A percentile compares a stretch with the other conserved stretches of the same genome.
phyloP scores from a whole-genome alignment of 2,888 invertebrate species.

The Lordiphosa andalusiaca region DNA sequence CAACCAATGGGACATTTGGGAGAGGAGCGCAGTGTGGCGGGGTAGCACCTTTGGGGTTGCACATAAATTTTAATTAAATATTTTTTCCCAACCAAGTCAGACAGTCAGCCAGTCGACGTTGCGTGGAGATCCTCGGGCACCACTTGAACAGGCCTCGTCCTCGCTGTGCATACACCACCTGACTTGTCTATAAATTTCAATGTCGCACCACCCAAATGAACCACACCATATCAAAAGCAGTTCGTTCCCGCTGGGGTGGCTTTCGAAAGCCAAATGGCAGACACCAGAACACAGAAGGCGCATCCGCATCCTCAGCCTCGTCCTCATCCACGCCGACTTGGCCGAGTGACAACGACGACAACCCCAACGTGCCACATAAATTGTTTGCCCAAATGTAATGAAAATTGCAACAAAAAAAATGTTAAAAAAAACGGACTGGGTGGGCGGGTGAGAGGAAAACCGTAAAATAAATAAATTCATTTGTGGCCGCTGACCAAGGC shows the following conservation, averaged over 20 bases:
- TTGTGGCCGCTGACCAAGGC: slow-evolving; percentile 63
- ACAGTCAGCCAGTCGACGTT: slow-evolving; percentile 25
- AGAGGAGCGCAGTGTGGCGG: slow-evolving; percentile 24
- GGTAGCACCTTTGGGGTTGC: slow-evolving; percentile 45
- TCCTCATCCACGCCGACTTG: background rate
- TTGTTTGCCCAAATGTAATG: slow-evolving; percentile 57
- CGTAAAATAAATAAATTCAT: slow-evolving; percentile 69
- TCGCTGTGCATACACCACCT: slow-evolving; percentile 15
- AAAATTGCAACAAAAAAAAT: slow-evolving; percentile 44
- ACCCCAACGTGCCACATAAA: slow-evolving; percentile 44
- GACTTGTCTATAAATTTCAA: slow-evolving; percentile 62
- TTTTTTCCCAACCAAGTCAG: slow-evolving; percentile 37
- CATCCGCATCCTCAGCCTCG: background rate
- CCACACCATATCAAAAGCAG: background rate
- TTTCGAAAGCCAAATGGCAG: slow-evolving; percentile 16
- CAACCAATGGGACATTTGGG: slow-evolving; percentile 66
- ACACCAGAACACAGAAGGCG: slow-evolving; percentile 18
- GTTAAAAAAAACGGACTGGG: background rate
- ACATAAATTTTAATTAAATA: slow-evolving; percentile 74
- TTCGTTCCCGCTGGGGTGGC: slow-evolving; percentile 5
- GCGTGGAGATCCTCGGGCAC: slow-evolving; percentile 7
- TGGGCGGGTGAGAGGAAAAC: slow-evolving; percentile 20
- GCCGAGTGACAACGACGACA: slow-evolving; percentile 18
- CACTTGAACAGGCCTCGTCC: too few relatives aligned
- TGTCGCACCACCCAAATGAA: slow-evolving; percentile 51